Conservation (phyloP, 2,797 vertebrate species). For the Acipenser oxyrinchus region DNA sequence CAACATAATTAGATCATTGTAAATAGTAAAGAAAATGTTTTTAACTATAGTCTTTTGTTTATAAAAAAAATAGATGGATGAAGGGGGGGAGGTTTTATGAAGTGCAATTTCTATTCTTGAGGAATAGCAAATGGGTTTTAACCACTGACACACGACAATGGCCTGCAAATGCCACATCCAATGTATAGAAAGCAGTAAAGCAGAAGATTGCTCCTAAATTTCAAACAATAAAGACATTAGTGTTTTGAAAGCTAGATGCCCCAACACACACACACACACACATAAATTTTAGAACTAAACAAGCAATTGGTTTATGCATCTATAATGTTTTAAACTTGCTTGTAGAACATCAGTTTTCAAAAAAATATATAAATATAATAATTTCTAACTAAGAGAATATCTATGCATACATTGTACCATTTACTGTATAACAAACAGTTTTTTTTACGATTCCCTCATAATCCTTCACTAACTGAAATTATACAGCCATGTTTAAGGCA, state of each 20-base stretch:
- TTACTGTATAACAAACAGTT: conserved; percentile 1
- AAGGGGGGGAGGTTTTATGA: conserved; percentile 22
- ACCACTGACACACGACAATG: background rate
- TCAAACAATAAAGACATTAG: conserved; percentile 23
- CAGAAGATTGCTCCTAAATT: background rate
- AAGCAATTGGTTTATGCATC: conserved; percentile 32
- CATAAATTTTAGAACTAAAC: background rate
- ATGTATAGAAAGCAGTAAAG: conserved; percentile 19
- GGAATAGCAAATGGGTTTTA: conserved; percentile 30
- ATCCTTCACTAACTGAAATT: conserved; percentile 8
- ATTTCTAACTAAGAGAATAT: conserved; percentile 9
- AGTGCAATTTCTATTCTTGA: conserved; percentile 40
- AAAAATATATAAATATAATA: conserved; percentile 5
- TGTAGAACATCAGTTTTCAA: conserved; percentile 25
- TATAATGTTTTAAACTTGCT: conserved; percentile 33
- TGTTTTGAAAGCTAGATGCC: conserved; percentile 2
- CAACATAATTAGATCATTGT: conserved; percentile 52
- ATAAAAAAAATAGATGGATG: no score
- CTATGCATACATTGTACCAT: background rate
- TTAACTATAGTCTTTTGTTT: no score
- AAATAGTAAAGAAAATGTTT: conserved; percentile 39
- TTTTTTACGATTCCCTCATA: conserved; percentile 1
- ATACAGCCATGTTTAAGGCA: conserved; percentile 35
- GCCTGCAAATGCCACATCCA: conserved; percentile 34
- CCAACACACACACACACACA: conserved; percentile 25